Base-by-base conservation (phyloP, 2,888 invertebrate genomes). In the Drosophila siamana region DNA sequence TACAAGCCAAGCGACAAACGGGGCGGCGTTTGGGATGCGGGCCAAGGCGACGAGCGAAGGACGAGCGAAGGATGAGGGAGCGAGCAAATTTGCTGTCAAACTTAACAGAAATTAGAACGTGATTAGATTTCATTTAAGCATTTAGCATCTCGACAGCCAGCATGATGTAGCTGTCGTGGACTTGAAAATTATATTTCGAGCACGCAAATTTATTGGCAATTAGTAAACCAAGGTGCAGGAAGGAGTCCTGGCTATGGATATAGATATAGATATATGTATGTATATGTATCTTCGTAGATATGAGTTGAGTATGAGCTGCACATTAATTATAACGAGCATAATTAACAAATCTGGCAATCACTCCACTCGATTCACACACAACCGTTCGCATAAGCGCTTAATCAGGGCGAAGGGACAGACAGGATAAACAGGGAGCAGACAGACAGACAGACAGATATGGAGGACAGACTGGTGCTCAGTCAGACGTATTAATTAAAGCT, bases 51-150 rank as follows among this genome's bases (percentile, higher is more conserved):
- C 48, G 15, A 33, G 30, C 7, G 26, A 9, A 26, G 43, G 24
- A 44, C 22, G 56, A 26, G n/a, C n/a, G 24, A 24, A 46, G 11
- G 38, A 13, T 24, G 11, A 24, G 16, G 28, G 44, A 19, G 40
- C 26, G 57, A 43, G 59, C 28, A 61, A 72, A 83, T 47, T 83
- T 65, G 74, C 88, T 71, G 88, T 88, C 85, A 86, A 66, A 81
- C 73, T 78, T 70, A 86, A 78, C 87, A 62, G 79, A 88, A 85
- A 84, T 87, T 87, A 88, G 89, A 81, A 88, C 87, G 82, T 84
- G 84, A 84, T 84, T 84, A 86, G 87, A 87, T 84, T 84, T 88
- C 82, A 87, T 88, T 84, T 81, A 81, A 69, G 84, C 86, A 77
- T 83, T 86, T 73, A 85, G 70, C 84, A 33, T 11, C 22, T 16